Evolutionary conservation across 2,797 vertebrate species (phyloP).

Genomic region (Coendou prehensilis): DNA sequence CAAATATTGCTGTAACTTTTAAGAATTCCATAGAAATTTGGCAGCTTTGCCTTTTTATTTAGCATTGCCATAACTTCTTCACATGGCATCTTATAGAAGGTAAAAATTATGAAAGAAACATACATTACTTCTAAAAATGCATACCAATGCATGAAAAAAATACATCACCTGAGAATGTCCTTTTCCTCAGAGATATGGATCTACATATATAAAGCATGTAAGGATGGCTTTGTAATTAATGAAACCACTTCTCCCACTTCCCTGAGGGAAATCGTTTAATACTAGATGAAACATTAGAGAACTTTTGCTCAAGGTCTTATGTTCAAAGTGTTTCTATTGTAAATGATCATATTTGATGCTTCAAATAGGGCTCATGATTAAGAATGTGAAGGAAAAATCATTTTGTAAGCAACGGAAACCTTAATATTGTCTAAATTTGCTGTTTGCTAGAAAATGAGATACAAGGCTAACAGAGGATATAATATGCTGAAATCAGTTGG

Average conservation of each 20-base stretch:
- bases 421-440: not conserved
- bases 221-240: conserved; percentile 69
- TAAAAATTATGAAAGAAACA: conserved; percentile 4
- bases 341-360: conserved; percentile 37
- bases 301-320: conserved; percentile 33
- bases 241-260: not conserved
- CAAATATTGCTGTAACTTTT: not conserved
- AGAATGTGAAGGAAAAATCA: conserved; percentile 47
- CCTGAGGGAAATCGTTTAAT: conserved; percentile 50
- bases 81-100: conserved; percentile 40
- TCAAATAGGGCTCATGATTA: not conserved
- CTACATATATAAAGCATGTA: conserved; percentile 43
- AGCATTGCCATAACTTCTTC: conserved; percentile 34
- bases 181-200: conserved; percentile 68
- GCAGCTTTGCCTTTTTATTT: conserved; percentile 43
- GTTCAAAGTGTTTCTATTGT: conserved; percentile 6
- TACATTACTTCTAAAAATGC: not conserved
- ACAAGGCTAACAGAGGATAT: conserved; percentile 1
- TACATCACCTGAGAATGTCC: conserved; percentile 66
- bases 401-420: conserved; percentile 9
- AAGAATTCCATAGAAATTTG: conserved; percentile 38
- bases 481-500: not conserved
- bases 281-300: conserved; percentile 23
- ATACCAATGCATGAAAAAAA: conserved; percentile 33
- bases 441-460: conserved; percentile 53